phyloP scores from a whole-genome alignment of 2,797 vertebrate genomes.

The Neostethus bicornis region DNA sequence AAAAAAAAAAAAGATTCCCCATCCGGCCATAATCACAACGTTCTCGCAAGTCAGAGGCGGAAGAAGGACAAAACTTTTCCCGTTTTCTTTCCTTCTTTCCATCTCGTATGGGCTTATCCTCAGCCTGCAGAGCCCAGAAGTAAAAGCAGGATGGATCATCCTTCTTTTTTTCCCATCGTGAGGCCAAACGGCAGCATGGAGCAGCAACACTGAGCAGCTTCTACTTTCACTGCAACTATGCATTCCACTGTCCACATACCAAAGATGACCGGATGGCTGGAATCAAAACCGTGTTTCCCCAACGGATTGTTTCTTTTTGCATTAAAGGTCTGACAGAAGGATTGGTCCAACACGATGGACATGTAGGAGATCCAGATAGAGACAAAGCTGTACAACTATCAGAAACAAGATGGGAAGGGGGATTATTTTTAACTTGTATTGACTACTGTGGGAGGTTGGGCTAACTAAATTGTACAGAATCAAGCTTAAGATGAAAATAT shows the following conservation, averaged over 20 bases:
- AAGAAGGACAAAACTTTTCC: constrained; percentile 73
- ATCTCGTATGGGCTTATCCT: constrained; percentile 64
- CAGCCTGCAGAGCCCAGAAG: constrained; percentile 68
- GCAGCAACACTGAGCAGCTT: constrained; percentile 66
- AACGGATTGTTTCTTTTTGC: constrained; percentile 68
- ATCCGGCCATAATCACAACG: constrained; percentile 73
- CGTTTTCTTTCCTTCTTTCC: constrained; percentile 50
- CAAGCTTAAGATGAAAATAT: constrained; percentile 83
- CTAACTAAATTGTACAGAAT: constrained; percentile 83
- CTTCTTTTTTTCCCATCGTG: constrained; percentile 36
- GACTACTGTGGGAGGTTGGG: constrained; percentile 79
- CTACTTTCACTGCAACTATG: constrained; percentile 86
- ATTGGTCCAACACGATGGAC: constrained; percentile 58
- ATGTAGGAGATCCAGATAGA: constrained; percentile 37
- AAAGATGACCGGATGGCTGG: constrained; percentile 88
- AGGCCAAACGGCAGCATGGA: constrained; percentile 66
- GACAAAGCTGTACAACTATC: constrained; percentile 33
- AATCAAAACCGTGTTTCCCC: constrained; percentile 71
- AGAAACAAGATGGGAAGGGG: constrained; percentile 42
- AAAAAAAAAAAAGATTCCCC: constrained; percentile 56
- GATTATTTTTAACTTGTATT: constrained; percentile 69
- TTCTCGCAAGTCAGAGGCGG: constrained; percentile 78
- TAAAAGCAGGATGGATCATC: constrained; percentile 59
- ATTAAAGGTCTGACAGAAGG: constrained; percentile 62
- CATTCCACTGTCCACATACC: constrained; percentile 91